These are phyloP conservation scores for Momotus momota DNA, from an alignment of 2,797 vertebrate species.

Conservation along the genomic window DNA sequence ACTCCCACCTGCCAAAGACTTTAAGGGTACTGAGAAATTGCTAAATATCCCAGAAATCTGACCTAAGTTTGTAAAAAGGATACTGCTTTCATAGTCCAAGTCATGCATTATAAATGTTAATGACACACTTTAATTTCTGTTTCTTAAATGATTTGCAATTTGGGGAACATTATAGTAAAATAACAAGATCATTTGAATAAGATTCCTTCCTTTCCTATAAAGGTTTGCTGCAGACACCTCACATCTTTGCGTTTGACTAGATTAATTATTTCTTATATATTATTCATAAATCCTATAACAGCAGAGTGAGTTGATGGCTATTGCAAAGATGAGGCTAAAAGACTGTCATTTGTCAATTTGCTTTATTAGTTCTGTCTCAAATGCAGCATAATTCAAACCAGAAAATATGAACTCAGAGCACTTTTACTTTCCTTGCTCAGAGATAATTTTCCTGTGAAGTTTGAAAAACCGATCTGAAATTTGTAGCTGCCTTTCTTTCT, in stretches of 20 bases:
- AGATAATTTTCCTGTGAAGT: background rate
- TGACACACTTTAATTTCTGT: background rate
- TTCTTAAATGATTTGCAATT: background rate
- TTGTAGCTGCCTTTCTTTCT: background rate
- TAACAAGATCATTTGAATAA: background rate
- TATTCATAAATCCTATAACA: background rate
- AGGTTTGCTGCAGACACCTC: background rate
- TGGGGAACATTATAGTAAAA: background rate
- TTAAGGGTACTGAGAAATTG: background rate
- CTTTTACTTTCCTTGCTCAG: background rate
- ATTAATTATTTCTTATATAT: background rate
- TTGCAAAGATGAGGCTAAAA: background rate
- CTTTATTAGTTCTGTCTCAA: background rate
- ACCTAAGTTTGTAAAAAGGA: background rate
- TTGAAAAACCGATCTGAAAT: conserved; percentile 11
- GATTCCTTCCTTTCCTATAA: background rate
- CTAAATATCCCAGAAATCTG: background rate
- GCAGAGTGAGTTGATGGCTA: background rate
- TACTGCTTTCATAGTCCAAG: background rate
- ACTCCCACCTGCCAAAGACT: background rate
- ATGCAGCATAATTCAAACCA: background rate
- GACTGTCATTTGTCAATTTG: background rate
- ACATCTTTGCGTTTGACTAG: background rate
- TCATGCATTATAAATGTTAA: background rate
- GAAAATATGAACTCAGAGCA: background rate